phyloP scores from a whole-genome alignment of 2,113 vertebrate species.

The Mungos mungo region DNA sequence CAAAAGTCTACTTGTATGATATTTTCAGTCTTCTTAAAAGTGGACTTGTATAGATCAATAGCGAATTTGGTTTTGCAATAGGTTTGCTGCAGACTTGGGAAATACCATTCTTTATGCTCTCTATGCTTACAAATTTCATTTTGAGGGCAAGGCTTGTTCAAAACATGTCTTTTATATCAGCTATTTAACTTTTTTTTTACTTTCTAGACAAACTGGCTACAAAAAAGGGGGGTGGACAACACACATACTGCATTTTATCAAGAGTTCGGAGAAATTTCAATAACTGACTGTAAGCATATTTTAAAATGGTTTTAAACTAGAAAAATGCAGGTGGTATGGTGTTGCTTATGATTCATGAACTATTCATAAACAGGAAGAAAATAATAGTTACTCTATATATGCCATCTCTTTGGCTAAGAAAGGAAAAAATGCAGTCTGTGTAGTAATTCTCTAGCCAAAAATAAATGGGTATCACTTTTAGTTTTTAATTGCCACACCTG shows the following conservation, averaged over 20 bases:
- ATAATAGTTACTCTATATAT: constrained; percentile 50
- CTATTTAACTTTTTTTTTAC: not conserved
- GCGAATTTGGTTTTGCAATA: not conserved
- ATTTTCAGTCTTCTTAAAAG: not conserved
- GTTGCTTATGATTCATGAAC: constrained; percentile 59
- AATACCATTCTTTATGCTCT: not conserved
- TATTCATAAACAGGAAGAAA: constrained; percentile 57
- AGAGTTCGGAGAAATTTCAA: not conserved
- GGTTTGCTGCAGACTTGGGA: not conserved
- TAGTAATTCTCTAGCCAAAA: constrained; percentile 52
- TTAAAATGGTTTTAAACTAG: constrained; percentile 54
- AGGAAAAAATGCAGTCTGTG: constrained; percentile 3
- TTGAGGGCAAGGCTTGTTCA: not conserved
- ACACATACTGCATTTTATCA: not conserved
- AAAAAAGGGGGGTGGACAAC: not conserved
- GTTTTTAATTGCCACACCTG: constrained; percentile 69
- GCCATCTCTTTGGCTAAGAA: constrained; percentile 17
- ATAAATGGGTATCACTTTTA: constrained; percentile 66
- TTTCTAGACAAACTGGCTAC: not conserved
- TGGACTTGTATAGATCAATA: not conserved
- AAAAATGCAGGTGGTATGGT: constrained; percentile 36
- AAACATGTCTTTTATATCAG: not conserved
- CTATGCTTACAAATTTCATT: not conserved
- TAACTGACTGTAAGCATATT: constrained; percentile 14
- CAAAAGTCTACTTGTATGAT: not conserved